Percentiles rank a stretch among this genome's conserved stretches.
Conservation (phyloP, 2,888 invertebrate genomes). For the Belgica antarctica region DNA sequence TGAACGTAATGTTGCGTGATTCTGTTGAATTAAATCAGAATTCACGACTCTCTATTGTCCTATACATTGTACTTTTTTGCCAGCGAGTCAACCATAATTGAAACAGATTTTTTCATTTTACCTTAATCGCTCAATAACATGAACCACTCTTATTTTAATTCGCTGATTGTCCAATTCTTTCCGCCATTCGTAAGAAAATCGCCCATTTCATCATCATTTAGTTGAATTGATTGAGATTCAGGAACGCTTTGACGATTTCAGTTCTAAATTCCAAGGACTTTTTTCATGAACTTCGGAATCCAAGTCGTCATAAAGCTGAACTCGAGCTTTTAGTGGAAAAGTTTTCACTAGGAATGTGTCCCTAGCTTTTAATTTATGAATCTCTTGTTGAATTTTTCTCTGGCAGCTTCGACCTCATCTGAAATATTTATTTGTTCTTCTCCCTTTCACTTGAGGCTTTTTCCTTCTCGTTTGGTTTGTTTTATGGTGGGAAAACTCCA, state of each 20-base stretch:
- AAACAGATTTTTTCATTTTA: constrained; percentile 37
- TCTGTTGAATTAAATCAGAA: not conserved
- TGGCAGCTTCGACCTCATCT: not conserved
- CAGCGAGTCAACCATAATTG: constrained; percentile 24
- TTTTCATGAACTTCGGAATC: not conserved
- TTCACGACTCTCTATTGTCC: not conserved
- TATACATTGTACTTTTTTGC: no score
- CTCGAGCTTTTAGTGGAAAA: constrained; percentile 22
- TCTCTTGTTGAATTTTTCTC: constrained; percentile 6
- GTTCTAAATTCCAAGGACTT: no score
- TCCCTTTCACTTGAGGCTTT: not conserved
- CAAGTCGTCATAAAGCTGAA: not conserved
- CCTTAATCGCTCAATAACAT: constrained; percentile 27
- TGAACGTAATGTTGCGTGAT: not conserved
- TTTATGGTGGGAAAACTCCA: not conserved
- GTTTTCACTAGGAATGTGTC: constrained; percentile 1
- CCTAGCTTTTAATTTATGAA: constrained; percentile 12
- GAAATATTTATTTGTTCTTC: constrained; percentile 6
- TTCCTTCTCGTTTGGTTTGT: not conserved
- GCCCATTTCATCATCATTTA: not conserved
- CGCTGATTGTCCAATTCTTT: constrained; percentile 14
- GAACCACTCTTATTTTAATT: constrained; percentile 12
- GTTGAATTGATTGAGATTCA: not conserved
- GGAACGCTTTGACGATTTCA: no score
- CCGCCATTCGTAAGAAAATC: not conserved